phyloP scores from a whole-genome alignment of 1,140 invertebrate species.

The Oedothorax gibbosus region DNA sequence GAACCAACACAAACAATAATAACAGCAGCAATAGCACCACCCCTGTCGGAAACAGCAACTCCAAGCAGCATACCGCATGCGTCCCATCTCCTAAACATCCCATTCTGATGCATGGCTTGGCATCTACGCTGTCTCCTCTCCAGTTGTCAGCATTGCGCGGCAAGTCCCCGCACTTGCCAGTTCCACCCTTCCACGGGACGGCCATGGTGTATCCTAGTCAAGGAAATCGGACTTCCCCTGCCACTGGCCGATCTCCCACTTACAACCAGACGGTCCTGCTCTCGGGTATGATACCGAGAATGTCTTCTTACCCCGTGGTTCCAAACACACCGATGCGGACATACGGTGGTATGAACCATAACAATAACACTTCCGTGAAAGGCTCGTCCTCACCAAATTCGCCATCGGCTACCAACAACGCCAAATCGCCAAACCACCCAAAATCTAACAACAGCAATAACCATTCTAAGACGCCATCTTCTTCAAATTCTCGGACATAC shows the following conservation, averaged over 20 bases:
- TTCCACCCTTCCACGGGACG: conserved; percentile 12
- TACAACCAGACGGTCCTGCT: neutral
- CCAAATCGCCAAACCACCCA: neutral
- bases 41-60: neutral
- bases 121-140: neutral
- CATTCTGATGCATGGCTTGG: conserved; percentile 24
- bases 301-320: neutral
- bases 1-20: too few species aligned
- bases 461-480: neutral
- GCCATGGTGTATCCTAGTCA: conserved; percentile 30
- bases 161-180: conserved; percentile 11
- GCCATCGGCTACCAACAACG: neutral
- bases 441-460: neutral
- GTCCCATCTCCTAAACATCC: conserved; percentile 36
- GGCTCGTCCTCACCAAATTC: neutral
- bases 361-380: neutral
- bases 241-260: neutral
- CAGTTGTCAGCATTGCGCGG: neutral
- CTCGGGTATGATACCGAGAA: neutral
- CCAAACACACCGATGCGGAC: conserved; percentile 14
- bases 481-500: neutral
- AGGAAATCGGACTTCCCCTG: neutral
- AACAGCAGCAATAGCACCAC: too few species aligned
- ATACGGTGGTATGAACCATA: neutral
- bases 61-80: conserved; percentile 48